Evolutionary conservation across 1,140 invertebrate genomes (phyloP), one percentile per base, ranked within the genome.

Genomic region (Metaphire vulgaris): DNA sequence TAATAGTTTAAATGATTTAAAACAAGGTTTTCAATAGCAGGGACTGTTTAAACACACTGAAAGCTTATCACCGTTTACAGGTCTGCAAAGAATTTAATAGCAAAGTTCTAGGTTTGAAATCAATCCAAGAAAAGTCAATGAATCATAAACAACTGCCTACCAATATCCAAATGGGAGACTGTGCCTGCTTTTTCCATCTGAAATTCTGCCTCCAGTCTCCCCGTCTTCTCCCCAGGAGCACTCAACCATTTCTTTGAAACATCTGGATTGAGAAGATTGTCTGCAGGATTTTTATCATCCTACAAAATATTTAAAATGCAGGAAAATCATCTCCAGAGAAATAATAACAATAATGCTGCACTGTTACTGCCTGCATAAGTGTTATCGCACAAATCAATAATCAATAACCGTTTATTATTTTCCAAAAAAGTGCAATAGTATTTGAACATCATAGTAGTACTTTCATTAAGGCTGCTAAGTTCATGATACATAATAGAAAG

Each of bases 181-280:
- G 32, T 32, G 41, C 70, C 30, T 1, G 70, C 28, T 34, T 32
- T 32, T 26, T 72, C 70, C 70, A 72, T 32, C 41, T 72, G 70
- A 33, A 72, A 72, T 72, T 72, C 70, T 72, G 32, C 70, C 6
- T 72, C 70, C 70, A 72, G 70, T 72, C 41, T 29, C 26, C 70
- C 70, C 30, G 6, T 31, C 15, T 34, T 32, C 21, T 72, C 70
- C 28, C 41, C 70, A 32, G 28, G 26, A 12, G 70, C 26, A n/a
- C 32, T 31, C 2, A 72, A 32, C 70, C 70, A 72, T 72, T 72
- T 72, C 32, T 34, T 34, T 26, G 26, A 72, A 32, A 2, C 32
- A n/a, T 32, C 1, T 1, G 32, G 26, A 16, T 72, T 33, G 6
- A 72, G 31, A 26, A 72, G 31, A 32, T 33, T 33, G 29, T 72